phyloP scores from a whole-genome alignment of 2,888 invertebrate genomes.

The Tipula helvola region DNA sequence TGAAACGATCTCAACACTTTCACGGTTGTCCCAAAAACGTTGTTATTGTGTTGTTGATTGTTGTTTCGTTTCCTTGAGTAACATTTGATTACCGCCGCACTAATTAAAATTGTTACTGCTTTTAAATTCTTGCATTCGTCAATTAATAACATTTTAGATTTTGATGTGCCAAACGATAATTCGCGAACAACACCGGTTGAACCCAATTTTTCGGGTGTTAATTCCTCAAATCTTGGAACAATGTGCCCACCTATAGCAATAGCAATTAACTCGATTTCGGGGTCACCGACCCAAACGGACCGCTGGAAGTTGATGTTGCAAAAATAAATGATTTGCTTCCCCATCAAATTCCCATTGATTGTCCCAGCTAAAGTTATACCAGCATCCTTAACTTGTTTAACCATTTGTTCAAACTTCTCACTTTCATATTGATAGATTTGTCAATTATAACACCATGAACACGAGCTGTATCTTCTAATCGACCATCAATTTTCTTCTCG shows the following conservation, averaged over 20 bases:
- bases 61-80: slow-evolving; percentile 81
- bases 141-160: slow-evolving; percentile 94
- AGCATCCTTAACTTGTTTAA: too few relatives aligned
- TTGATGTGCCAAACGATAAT: slow-evolving; percentile 88
- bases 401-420: too few relatives aligned
- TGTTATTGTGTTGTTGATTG: too few relatives aligned
- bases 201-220: slow-evolving; percentile 88
- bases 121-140: slow-evolving; percentile 95
- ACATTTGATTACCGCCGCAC: slow-evolving; percentile 79
- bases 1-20: too few relatives aligned
- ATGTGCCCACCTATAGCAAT: slow-evolving; percentile 98
- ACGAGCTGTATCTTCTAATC: too few relatives aligned
- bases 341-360: slow-evolving; percentile 99
- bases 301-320: slow-evolving; percentile 85
- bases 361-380: slow-evolving; percentile 89
- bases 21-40: too few relatives aligned
- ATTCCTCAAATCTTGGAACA: too few relatives aligned
- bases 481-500: too few relatives aligned
- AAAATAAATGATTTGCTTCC: slow-evolving; percentile 93
- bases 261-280: slow-evolving; percentile 97
- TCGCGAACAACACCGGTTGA: slow-evolving; percentile 87
- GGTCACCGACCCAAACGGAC: slow-evolving; percentile 99
- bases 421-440: too few relatives aligned
- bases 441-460: too few relatives aligned
- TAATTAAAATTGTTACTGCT: slow-evolving; percentile 92